Evolutionary conservation across 2,797 vertebrate genomes (phyloP), one percentile per base, ranked within the genome.

Genomic region (Sylvilagus floridanus): DNA sequence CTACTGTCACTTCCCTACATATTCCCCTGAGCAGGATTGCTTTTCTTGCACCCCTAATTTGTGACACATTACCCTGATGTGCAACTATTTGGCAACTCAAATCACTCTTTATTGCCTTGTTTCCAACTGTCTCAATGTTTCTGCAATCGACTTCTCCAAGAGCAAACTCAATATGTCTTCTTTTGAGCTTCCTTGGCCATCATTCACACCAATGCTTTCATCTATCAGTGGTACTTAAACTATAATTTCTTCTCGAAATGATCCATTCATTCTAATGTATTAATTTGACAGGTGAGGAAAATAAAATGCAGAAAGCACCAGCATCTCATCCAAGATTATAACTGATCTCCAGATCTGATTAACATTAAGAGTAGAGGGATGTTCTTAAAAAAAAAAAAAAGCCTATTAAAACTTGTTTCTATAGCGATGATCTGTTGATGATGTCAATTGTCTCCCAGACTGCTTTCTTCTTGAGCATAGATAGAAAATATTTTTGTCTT

Each of bases 261-360:
- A 54, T 66, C 11, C 32, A 76, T 6, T 54, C 54, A 72, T 50
- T 52, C 26, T 68, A 69, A 91, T 78, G 52, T 8, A 79, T 9
- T 88, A 84, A 94, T 12, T 78, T 32, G 75, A 11, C 6, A 62
- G 16, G 35, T 24, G 30, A 72, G 78, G 12, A 95, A 93, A 87
- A 6, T 57, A 94, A 91, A 90, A 6, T 2, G 78, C 78, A 79
- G 52, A 78, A 84, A 93, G 5, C 13, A 13, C n/a, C 66, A 81
- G n/a, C 17, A 28, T 54, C 62, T 47, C 19, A 21, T 69, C 54
- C 37, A 73, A 66, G 89, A 54, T 73, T 66, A 65, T 30, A 78
- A 50, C 28, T 57, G 6, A 68, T 35, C 14, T 50, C 21, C 5
- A 78, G 12, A 30, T 76, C 22, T 47, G 76, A 42, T 28, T 66